These are phyloP conservation scores for Perithous albicinctus DNA, from an alignment of 2,888 invertebrate genomes.

Conservation along the genomic window DNA sequence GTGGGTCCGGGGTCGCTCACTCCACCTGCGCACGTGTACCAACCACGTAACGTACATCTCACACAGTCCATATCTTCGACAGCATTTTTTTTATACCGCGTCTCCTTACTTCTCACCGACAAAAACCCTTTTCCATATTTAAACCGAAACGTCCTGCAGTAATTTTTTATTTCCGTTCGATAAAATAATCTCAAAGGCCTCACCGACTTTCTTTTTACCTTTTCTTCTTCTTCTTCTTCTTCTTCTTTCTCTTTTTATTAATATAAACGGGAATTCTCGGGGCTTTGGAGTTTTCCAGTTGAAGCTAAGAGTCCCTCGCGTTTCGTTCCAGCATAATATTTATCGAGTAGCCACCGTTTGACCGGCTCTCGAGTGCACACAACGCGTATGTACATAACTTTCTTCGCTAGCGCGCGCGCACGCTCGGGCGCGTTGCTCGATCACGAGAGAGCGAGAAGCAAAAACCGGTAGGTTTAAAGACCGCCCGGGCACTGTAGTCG, in stretches of 20 bases:
- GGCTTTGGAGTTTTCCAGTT: not conserved
- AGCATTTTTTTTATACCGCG: not conserved
- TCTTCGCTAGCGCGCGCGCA: conserved; percentile 16
- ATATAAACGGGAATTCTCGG: not conserved
- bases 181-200: not conserved
- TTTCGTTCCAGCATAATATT: not conserved
- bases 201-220: not conserved
- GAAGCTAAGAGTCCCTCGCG: not conserved
- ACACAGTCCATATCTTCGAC: not conserved
- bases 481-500: conserved; percentile 58
- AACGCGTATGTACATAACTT: conserved; percentile 36
- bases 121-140: not conserved
- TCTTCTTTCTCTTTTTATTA: not conserved
- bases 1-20: conserved; percentile 70
- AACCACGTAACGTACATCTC: conserved; percentile 71
- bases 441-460: conserved; percentile 44
- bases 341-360: conserved; percentile 3
- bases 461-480: conserved; percentile 71
- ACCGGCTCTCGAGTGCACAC: conserved; percentile 28
- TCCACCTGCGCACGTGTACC: conserved; percentile 80
- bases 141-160: not conserved
- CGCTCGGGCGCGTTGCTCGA: conserved; percentile 16
- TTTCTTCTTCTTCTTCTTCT: not conserved
- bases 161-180: not conserved
- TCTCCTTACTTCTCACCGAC: not conserved